phyloP scores from a whole-genome alignment of 2,797 vertebrate species.

The Denticeps clupeoides region DNA sequence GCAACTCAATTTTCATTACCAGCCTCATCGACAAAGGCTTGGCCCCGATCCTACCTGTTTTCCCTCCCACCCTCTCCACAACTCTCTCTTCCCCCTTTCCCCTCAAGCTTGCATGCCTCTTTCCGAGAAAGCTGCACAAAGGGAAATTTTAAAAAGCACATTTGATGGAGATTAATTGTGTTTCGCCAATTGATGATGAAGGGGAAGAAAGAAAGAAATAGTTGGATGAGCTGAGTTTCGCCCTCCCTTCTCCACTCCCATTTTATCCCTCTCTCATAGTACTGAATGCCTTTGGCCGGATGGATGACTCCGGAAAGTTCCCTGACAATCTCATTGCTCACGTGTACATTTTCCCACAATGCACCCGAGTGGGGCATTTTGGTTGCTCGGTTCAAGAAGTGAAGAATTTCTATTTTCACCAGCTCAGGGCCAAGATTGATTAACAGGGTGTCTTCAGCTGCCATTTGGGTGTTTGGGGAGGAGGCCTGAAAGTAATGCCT shows the following conservation, averaged over 20 bases:
- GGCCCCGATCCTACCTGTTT: neutral
- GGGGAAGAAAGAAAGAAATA: neutral
- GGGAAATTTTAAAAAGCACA: neutral
- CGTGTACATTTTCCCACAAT: conserved; percentile 47
- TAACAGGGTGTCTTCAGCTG: conserved; percentile 21
- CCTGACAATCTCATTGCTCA: conserved; percentile 59
- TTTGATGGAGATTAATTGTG: too few species aligned
- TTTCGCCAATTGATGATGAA: too few species aligned
- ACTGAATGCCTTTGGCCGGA: conserved; percentile 25
- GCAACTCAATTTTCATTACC: too few species aligned
- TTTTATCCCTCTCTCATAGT: conserved; percentile 8
- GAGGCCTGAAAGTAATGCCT: too few species aligned
- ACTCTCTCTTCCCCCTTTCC: neutral
- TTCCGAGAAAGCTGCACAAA: neutral
- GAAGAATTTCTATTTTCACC: conserved; percentile 57
- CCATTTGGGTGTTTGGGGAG: too few species aligned
- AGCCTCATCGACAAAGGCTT: too few species aligned
- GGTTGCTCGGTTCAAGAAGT: conserved; percentile 28
- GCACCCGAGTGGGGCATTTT: conserved; percentile 37
- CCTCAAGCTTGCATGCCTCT: too few species aligned
- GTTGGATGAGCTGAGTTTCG: neutral
- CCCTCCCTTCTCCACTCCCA: neutral
- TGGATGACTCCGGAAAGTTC: conserved; percentile 45
- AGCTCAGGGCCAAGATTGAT: conserved; percentile 31
- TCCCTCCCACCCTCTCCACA: neutral